Base-by-base conservation (phyloP, 2,888 invertebrate genomes). In the Volucella bombylans region DNA sequence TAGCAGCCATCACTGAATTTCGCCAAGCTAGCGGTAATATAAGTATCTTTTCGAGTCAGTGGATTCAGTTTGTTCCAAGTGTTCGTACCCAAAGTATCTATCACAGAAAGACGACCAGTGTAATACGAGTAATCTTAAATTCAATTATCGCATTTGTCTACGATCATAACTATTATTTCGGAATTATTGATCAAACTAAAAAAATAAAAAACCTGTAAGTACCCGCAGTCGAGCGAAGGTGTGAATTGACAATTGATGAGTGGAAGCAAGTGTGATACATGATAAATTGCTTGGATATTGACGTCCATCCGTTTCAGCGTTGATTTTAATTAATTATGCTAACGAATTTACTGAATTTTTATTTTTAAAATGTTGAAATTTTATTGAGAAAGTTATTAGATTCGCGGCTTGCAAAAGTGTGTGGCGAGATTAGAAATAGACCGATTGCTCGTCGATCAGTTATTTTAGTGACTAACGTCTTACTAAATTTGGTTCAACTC, bases 11-110 rank as follows among this genome's bases (percentile, higher is more conserved):
- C 69, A 47, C 52, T 65, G 18, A 47, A 52, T 62, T 82, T 69
- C 47, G 39, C 67, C 43, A 52, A 73, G 73, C 68, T 45, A 59
- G 31, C 31, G 50, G 15, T 55, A 38, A 83, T 80, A 74, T 65
- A 76, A 80, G 49, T 72, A 52, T 85, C 65, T 80, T 47, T 55
- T 62, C 10, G 67, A 71, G 57, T 57, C 67, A 55, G 67, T 54
- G 74, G 61, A 80, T 45, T 85, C 71, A 85, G 83, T 85, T 71
- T 71, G 76, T 61, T 76, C 50, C 47, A 54, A 85, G 80, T 76
- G 76, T 61, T 85, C 74, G 50, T 61, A 8, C 61, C 31, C 18
- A 61, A 41, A 74, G 80, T 80, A 80, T 80, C 83, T 64, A 77
- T 18, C 9, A 50, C 52, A 23, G 10, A 59, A 43, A 14, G 31